Conservation (phyloP, 2,113 vertebrate genomes). For the Gallinago undulata region DNA sequence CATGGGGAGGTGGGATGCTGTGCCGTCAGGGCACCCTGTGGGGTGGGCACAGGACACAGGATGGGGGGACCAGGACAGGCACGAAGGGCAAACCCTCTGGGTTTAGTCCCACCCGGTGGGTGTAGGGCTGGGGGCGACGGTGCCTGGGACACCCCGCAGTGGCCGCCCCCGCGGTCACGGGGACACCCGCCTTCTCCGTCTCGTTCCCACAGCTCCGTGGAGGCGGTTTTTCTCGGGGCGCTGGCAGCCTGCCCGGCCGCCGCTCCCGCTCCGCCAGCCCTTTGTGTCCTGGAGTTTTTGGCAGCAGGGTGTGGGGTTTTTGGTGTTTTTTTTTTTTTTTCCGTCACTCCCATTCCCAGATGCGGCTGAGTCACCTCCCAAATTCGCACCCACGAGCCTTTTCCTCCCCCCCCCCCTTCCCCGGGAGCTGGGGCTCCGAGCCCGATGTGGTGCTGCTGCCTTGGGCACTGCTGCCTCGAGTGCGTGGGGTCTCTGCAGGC, state of each 20-base stretch:
- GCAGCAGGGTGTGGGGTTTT: not conserved
- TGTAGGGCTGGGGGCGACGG: not conserved
- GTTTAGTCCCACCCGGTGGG: not conserved
- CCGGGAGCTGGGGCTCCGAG: not conserved
- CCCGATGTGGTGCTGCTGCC: not conserved
- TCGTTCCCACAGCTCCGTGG: constrained; percentile 35
- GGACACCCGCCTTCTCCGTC: not conserved
- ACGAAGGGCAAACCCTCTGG: not conserved
- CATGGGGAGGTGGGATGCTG: not conserved
- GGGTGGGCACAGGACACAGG: fast-evolving
- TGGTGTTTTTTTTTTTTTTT: constrained; percentile 41
- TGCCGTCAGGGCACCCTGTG: not conserved
- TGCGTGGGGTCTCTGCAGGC: not conserved
- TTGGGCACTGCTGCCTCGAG: not conserved
- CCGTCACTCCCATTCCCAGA: constrained; percentile 61
- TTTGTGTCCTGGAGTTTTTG: constrained; percentile 21
- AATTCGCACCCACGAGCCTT: not conserved
- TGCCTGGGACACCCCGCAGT: not conserved
- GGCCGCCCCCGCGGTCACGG: not conserved
- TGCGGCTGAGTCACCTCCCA: constrained; percentile 55
- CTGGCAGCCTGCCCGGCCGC: constrained; percentile 22
- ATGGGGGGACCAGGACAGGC: not conserved
- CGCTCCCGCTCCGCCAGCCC: not conserved
- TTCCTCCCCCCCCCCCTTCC: not conserved
- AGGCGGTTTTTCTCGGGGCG: not conserved